Conservation (phyloP, 2,888 invertebrate genomes). For the Volucella inflata region DNA sequence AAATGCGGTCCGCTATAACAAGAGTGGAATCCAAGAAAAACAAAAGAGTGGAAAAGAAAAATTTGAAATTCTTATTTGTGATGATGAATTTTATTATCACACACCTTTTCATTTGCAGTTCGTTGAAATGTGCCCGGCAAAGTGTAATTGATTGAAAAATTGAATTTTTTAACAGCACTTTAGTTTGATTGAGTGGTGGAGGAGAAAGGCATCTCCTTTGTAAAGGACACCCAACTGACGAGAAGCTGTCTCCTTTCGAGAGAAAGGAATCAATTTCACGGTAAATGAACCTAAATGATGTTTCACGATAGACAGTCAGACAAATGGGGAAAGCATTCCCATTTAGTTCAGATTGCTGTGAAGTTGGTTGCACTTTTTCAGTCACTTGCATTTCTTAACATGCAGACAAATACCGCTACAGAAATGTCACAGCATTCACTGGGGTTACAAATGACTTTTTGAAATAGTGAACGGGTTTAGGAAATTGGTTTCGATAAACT, state of each 20-base stretch:
- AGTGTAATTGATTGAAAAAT: constrained; percentile 47
- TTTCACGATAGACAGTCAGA: constrained; percentile 8
- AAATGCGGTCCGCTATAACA: too few species aligned
- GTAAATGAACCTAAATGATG: constrained; percentile 42
- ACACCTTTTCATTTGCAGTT: constrained; percentile 28
- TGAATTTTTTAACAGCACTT: not conserved
- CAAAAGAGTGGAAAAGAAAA: too few species aligned
- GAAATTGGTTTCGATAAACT: too few species aligned
- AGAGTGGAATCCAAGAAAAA: too few species aligned
- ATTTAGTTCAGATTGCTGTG: constrained; percentile 10
- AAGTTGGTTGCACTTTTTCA: constrained; percentile 24
- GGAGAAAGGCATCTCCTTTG: not conserved
- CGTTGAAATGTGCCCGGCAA: constrained; percentile 19
- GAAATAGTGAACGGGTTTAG: too few species aligned
- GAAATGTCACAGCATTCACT: too few species aligned
- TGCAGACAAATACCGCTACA: too few species aligned
- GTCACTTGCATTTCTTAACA: constrained; percentile 9
- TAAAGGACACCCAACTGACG: not conserved
- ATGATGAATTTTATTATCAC: constrained; percentile 29
- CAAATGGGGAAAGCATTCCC: constrained; percentile 16
- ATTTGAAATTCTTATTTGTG: constrained; percentile 7
- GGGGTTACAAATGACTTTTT: too few species aligned
- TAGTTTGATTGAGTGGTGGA: constrained; percentile 1
- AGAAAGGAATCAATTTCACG: constrained; percentile 50
- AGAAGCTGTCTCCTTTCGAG: not conserved